Conservation (phyloP, 1,140 invertebrate genomes). For the Drosophila albomicans region DNA sequence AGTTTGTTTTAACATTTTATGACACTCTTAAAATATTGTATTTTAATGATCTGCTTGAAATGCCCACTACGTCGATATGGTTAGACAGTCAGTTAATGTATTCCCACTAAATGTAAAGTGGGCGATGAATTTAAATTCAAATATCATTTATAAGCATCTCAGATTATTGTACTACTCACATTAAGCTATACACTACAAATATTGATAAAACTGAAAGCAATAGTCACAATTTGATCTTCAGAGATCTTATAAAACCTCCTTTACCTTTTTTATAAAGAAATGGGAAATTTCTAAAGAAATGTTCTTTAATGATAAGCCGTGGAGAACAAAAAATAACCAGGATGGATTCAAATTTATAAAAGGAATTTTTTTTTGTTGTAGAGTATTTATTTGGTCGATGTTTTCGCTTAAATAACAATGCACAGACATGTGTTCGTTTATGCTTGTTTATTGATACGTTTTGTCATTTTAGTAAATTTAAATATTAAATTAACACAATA, state of each 20-base stretch:
- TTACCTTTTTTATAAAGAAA: too few relatives aligned
- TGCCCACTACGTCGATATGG: slow-evolving; percentile 29
- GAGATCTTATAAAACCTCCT: too few relatives aligned
- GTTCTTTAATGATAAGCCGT: too few relatives aligned
- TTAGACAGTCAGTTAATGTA: slow-evolving; percentile 36
- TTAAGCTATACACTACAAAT: slow-evolving; percentile 19
- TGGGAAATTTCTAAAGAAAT: too few relatives aligned
- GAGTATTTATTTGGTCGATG: slow-evolving; percentile 22
- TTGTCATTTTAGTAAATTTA: slow-evolving; percentile 71
- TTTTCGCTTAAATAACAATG: not conserved
- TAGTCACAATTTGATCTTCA: too few relatives aligned
- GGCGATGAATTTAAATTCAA: slow-evolving; percentile 59
- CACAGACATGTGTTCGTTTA: not conserved
- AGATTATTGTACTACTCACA: slow-evolving; percentile 26
- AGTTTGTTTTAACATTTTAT: slow-evolving; percentile 82
- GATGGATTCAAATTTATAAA: too few relatives aligned
- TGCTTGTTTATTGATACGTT: slow-evolving; percentile 52
- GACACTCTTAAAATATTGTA: slow-evolving; percentile 75
- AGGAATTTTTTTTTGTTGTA: not conserved
- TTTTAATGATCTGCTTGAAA: slow-evolving; percentile 71
- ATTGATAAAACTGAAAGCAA: not conserved
- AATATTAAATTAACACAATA: slow-evolving; percentile 83
- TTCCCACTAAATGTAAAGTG: slow-evolving; percentile 62
- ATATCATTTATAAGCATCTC: slow-evolving; percentile 56
- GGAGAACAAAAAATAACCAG: too few relatives aligned